Base-by-base conservation (phyloP, 1,140 invertebrate species). In the Pseudomyrmex dendroicus region DNA sequence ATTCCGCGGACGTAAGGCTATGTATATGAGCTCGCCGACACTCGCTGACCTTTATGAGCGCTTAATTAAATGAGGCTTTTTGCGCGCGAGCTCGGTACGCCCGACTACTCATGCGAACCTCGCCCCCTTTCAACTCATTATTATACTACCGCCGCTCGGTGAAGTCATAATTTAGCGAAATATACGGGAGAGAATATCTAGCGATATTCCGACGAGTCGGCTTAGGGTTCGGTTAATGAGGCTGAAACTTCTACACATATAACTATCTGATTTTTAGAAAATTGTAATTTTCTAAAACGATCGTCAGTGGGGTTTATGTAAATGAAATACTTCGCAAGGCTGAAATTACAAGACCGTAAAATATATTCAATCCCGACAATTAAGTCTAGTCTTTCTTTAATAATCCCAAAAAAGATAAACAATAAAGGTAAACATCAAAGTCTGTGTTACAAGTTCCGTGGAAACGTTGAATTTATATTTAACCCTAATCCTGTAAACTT, bases 31-130 rank as follows among this genome's bases (percentile, higher is more conserved):
- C 85, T 66, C 63, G 25, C 66, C 72, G 83, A 83, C 56, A 44
- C 54, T n/a, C 48, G 56, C 82, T 77, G 67, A 54, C 73, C 82
- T 82, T 88, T 78, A 85, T 68, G 44, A 59, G 17, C 72, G 73
- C 77, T 88, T 89, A 89, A 89, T 89, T 83, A 88, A 89, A 89
- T 89, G 82, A 83, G 44, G 54, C 61, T 89, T 89, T 89, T 87
- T 89, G 62, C 84, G 73, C 57, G 44, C 56, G 46, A 22, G 63
- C 17, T 66, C 56, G 52, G 48, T 61, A 62, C 35, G 35, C 54
- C 22, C 63, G 50, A 86, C 59, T 35, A 35, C 35, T 73, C 78
- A 44, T 56, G 48, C 46, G 57, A 61, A 62, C 78, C 59, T 86
- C 44, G 72, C 59, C 48, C 46, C 22, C 66, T 72, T 80, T 80